phyloP scores from a whole-genome alignment of 1,140 invertebrate genomes.

The Drosophila gunungcola region DNA sequence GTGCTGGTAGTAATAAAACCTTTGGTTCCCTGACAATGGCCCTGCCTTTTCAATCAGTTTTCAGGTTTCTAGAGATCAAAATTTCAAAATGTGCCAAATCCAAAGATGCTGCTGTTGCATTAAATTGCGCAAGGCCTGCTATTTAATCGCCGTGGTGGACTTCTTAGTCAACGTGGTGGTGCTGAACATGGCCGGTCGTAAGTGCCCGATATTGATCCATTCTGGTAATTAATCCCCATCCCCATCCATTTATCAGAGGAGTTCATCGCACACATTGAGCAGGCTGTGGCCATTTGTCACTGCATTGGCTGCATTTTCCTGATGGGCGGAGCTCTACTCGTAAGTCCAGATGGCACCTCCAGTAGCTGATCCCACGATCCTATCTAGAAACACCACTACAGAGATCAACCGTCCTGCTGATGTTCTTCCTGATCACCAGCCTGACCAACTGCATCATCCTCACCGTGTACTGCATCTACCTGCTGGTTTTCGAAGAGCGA shows the following conservation, averaged over 20 bases:
- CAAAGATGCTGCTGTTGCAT: constrained; percentile 44
- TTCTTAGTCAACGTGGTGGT: constrained; percentile 21
- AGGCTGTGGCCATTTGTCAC: constrained; percentile 62
- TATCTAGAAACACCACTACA: neutral
- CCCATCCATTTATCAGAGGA: neutral
- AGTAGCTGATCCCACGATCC: neutral
- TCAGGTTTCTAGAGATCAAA: constrained; percentile 7
- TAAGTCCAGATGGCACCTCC: constrained; percentile 21
- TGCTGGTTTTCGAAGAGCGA: neutral
- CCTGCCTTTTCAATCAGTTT: constrained; percentile 42
- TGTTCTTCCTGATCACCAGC: constrained; percentile 62
- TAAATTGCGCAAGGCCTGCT: constrained; percentile 38
- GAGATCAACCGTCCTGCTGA: constrained; percentile 50
- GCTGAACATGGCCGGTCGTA: constrained; percentile 12
- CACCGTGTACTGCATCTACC: neutral
- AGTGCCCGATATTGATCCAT: neutral
- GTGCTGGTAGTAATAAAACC: constrained; percentile 10
- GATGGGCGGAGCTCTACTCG: constrained; percentile 43
- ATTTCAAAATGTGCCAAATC: constrained; percentile 15
- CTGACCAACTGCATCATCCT: constrained; percentile 37
- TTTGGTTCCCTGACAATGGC: constrained; percentile 1
- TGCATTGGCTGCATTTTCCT: constrained; percentile 57
- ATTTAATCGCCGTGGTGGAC: constrained; percentile 39
- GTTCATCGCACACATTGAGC: constrained; percentile 17
- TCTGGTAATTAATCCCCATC: neutral